Evolutionary conservation across 2,888 invertebrate genomes (phyloP), one percentile per base, ranked within the genome.

Genomic region (Polylopha cassiicola): DNA sequence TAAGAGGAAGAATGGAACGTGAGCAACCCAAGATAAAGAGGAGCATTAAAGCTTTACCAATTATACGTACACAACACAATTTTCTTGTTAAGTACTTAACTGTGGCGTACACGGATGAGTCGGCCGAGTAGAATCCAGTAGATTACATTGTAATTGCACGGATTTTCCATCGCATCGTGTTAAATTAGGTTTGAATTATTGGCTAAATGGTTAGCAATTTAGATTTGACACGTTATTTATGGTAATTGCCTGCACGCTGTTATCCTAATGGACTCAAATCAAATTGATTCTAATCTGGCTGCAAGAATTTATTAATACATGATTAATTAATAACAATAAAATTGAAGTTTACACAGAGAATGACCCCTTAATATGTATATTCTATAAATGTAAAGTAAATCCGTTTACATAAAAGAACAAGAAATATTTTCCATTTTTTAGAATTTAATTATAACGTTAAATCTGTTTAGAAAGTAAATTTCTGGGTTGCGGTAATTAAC

Each of bases 121-220:
- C n/a, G n/a, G n/a, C n/a, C n/a, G 30, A 18, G 27, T 36, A 36
- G 30, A 34, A 23, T 20, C 34, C 14, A 41, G 24, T 26, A 20
- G 34, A 36, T 41, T 36, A 36, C 41, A 41, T 9, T 13, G 36
- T 36, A 30, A 41, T 41, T 26, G 29, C 24, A 26, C 20, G 41
- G 41, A 16, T 41, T 41, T 41, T 41, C 41, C 34, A 13, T 36
- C 41, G 34, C 34, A 30, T 30, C 30, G 36, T 30, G 34, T 30
- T 41, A 41, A 41, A 41, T 41, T 41, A 41, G 36, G 41, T 41
- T 41, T 41, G 41, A 41, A 41, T 41, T 41, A 41, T 41, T 41
- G 41, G 34, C 30, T 30, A 41, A 41, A 41, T 36, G 36, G 41
- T 41, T 41, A 41, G 41, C 41, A 41, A 41, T 41, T 41, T 41